Base-by-base conservation (phyloP, 2,113 vertebrate genomes). In the Nematolebias whitei region DNA sequence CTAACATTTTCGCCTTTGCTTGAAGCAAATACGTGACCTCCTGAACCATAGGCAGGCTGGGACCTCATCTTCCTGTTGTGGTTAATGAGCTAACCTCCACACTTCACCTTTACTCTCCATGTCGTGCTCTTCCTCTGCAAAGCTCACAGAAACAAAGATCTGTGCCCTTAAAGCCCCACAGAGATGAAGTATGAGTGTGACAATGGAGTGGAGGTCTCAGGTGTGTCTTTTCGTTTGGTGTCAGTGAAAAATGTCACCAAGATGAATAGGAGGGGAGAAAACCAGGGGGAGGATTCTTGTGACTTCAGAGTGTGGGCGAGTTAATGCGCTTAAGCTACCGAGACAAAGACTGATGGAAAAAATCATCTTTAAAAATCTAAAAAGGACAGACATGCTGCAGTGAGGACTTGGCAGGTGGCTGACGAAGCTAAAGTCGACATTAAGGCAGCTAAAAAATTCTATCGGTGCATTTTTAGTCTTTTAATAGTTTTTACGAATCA, bases 161-260 rank as follows among this genome's bases (percentile, higher is more conserved):
- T n/a, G 39, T 32, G 23, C 0, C 69, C 60, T 54, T 29, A 1
- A 59, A 65, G 19, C 19, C 65, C 40, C 6, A 4, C 62, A 43
- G 52, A 76, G 64, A 76, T 76, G 44, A 82, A 76, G 63, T 35
- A 63, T 29, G 43, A 69, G 45, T 50, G 14, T 11, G 16, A 66
- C 62, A 75, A 71, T 12, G 56, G 53, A 67, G 50, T 16, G 1
- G 50, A 52, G 48, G 71, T 78, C 72, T 82, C 79, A 47, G 68
- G 65, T 71, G 72, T 47, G 43, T 68, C 60, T 54, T 47, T 32
- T 44, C 68, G 67, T 39, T 39, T 45, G 22, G 54, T 48, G 66
- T 70, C 3, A 3, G 13, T 41, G 35, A 5, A 52, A 66, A 61
- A 61, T 60, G 62, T 54, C 55, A 53, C 38, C 11, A 29, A 55